Conservation (phyloP, 1,140 invertebrate genomes). For the Drosophila simulans region DNA sequence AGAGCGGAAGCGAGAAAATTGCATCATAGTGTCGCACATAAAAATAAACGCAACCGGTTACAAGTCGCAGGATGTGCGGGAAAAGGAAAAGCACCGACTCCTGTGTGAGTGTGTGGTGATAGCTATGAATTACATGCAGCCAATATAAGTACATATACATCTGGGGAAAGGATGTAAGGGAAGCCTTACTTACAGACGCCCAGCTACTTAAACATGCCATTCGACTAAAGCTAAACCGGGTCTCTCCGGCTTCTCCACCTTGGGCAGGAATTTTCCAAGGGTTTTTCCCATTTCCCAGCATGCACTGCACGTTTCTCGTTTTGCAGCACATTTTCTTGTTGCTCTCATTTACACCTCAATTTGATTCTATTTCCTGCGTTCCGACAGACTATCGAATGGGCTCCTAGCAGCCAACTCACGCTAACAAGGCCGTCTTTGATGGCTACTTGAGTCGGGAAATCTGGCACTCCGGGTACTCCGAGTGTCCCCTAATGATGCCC, state of each 20-base stretch:
- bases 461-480: constrained; percentile 29
- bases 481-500: constrained; percentile 65
- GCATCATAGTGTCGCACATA: constrained; percentile 80
- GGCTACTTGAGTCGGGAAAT: constrained; percentile 60
- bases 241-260: constrained; percentile 12
- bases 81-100: constrained; percentile 13
- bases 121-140: constrained; percentile 76
- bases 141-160: constrained; percentile 47
- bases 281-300: constrained; percentile 56
- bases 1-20: constrained; percentile 77
- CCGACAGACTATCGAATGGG: constrained; percentile 32
- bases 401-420: constrained; percentile 8
- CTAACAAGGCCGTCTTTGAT: constrained; percentile 34
- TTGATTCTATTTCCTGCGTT: constrained; percentile 75
- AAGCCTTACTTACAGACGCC: constrained; percentile 52
- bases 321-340: constrained; percentile 55
- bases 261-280: constrained; percentile 29
- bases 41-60: constrained; percentile 76
- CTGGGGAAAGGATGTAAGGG: neutral
- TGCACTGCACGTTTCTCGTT: constrained; percentile 60
- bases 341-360: constrained; percentile 80
- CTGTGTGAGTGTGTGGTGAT: constrained; percentile 55
- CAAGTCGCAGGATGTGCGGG: constrained; percentile 49
- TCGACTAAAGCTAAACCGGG: constrained; percentile 55
- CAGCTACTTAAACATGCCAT: constrained; percentile 77